Evolutionary conservation across 1,140 invertebrate species (phyloP).

Genomic region (Manduca sexta): DNA sequence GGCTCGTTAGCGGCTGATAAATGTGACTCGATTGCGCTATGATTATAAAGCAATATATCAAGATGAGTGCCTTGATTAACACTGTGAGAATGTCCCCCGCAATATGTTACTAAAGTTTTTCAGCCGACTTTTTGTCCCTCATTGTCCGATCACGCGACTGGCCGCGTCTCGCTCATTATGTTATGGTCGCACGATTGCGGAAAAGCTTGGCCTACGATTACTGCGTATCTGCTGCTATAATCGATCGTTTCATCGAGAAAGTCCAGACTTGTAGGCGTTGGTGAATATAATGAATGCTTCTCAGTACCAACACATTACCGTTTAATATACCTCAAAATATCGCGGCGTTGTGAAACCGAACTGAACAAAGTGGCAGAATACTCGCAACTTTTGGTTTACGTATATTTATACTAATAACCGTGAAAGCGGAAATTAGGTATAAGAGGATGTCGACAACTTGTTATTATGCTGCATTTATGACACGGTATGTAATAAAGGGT

Average conservation of each 20-base stretch:
- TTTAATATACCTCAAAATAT: slow-evolving; percentile 44
- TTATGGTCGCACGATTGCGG: slow-evolving; percentile 31
- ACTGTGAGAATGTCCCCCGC: slow-evolving; percentile 28
- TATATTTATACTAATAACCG: slow-evolving; percentile 35
- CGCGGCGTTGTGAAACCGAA: slow-evolving; percentile 25
- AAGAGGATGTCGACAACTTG: slow-evolving; percentile 22
- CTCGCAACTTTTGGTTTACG: slow-evolving; percentile 45
- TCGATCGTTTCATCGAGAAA: slow-evolving; percentile 47
- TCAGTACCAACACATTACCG: slow-evolving; percentile 36
- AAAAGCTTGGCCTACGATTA: slow-evolving; percentile 37
- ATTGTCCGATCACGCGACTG: not conserved
- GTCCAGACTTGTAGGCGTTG: slow-evolving; percentile 32
- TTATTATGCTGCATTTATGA: not conserved
- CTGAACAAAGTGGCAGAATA: slow-evolving; percentile 33
- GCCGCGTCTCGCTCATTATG: not conserved
- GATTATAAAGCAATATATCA: slow-evolving; percentile 60
- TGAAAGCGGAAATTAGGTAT: slow-evolving; percentile 41
- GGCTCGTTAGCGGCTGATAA: slow-evolving; percentile 56
- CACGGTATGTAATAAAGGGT: not conserved
- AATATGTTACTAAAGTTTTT: not conserved
- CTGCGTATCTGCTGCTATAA: slow-evolving; percentile 40
- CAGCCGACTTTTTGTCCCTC: not conserved
- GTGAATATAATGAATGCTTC: slow-evolving; percentile 38
- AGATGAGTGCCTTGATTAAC: slow-evolving; percentile 41
- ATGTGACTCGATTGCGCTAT: slow-evolving; percentile 47